Conservation (phyloP, 2,797 vertebrate genomes). For the Diglossa cyanea region DNA sequence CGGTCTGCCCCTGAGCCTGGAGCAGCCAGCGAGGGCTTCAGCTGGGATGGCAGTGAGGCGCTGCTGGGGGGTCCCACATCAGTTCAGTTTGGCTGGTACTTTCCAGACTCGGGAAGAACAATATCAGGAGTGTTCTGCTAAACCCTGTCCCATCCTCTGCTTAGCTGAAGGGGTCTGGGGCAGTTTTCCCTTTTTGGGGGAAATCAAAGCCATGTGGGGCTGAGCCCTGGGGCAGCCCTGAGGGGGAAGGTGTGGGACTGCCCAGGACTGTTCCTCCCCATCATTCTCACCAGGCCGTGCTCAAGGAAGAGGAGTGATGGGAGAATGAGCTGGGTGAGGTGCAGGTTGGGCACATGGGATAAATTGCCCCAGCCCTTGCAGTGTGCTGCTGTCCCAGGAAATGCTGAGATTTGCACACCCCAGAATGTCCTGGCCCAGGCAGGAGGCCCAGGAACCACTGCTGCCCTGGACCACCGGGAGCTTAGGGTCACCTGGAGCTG, state of each 20-base stretch:
- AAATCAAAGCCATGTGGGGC: too few species aligned
- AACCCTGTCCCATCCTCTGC: too few species aligned
- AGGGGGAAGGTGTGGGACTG: neutral
- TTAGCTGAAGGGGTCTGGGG: too few species aligned
- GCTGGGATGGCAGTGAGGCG: too few species aligned
- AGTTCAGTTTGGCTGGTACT: too few species aligned
- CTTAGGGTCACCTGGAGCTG: neutral
- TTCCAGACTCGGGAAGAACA: too few species aligned
- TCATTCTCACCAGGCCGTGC: neutral
- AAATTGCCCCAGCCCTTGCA: neutral
- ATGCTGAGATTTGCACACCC: neutral
- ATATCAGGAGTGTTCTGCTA: neutral
- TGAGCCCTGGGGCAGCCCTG: neutral
- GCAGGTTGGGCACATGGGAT: neutral
- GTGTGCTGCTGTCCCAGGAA: neutral
- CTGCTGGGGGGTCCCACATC: too few species aligned
- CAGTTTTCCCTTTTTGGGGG: too few species aligned
- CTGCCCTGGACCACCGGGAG: neutral
- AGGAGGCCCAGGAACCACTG: neutral
- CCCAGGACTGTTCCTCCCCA: neutral
- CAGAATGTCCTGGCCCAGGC: neutral
- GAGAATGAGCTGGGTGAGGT: neutral
- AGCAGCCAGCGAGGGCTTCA: too few species aligned
- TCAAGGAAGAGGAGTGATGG: neutral
- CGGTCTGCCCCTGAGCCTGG: too few species aligned